phyloP scores from a whole-genome alignment of 2,888 invertebrate genomes.

The Leptarthrus brevirostris region DNA sequence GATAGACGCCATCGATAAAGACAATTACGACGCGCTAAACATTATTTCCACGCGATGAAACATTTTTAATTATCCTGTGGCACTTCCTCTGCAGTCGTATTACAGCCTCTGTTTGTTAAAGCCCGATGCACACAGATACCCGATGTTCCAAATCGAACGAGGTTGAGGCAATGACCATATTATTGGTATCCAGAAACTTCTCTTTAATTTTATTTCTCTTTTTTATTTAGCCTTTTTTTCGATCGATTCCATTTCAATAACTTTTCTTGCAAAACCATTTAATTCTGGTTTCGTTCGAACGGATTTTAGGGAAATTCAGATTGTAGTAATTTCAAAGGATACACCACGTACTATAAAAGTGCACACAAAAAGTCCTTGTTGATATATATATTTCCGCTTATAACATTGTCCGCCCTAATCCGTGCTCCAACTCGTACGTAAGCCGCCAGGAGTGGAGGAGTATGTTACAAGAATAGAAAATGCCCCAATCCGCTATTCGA shows the following conservation, averaged over 20 bases:
- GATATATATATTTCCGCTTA: too few species aligned
- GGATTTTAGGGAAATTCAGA: not conserved
- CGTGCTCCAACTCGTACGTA: too few species aligned
- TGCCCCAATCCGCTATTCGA: not conserved
- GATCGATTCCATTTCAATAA: constrained; percentile 22
- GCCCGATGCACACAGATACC: not conserved
- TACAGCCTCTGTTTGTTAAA: constrained; percentile 32
- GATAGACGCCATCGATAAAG: constrained; percentile 3
- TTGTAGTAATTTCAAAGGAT: not conserved
- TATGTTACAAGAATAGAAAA: not conserved
- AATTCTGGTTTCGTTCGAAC: constrained; percentile 4
- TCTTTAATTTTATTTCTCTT: not conserved
- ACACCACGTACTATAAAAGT: not conserved
- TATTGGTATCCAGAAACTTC: constrained; percentile 15
- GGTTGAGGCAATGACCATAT: constrained; percentile 6
- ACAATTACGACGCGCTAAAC: constrained; percentile 41
- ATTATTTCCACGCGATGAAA: constrained; percentile 51
- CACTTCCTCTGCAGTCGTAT: constrained; percentile 43
- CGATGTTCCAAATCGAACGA: not conserved
- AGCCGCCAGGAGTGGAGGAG: too few species aligned
- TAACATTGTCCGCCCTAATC: too few species aligned
- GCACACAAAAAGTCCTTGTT: too few species aligned
- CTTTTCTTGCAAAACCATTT: constrained; percentile 18
- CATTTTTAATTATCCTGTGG: constrained; percentile 51
- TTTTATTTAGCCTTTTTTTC: not conserved